phyloP scores from a whole-genome alignment of 2,113 vertebrate species.

The Gymnobelideus leadbeateri region DNA sequence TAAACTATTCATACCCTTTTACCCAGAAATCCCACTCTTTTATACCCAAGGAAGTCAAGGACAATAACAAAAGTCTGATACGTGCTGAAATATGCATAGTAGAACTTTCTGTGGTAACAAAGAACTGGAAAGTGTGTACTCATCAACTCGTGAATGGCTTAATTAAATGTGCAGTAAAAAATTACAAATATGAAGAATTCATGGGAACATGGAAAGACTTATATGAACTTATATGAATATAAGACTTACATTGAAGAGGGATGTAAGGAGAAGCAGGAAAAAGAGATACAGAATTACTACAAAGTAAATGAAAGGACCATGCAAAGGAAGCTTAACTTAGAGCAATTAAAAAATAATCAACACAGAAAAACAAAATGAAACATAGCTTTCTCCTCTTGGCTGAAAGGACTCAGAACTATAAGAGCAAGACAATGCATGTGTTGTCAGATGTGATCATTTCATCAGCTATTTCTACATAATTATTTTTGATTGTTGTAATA shows the following conservation, averaged over 20 bases:
- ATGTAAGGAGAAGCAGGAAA: not conserved
- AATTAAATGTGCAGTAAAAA: not conserved
- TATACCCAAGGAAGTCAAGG: not conserved
- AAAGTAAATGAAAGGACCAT: not conserved
- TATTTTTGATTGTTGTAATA: not conserved
- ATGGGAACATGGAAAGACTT: not conserved
- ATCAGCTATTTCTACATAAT: not conserved
- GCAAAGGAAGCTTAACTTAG: not conserved
- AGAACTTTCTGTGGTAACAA: not conserved
- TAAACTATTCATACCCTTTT: not conserved
- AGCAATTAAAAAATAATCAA: not conserved
- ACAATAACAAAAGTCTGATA: not conserved
- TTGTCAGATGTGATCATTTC: not conserved
- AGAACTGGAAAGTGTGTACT: not conserved
- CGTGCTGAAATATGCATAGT: not conserved
- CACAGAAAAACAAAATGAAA: not conserved
- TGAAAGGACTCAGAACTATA: not conserved
- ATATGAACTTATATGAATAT: not conserved
- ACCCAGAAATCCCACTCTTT: not conserved
- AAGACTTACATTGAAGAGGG: not conserved
- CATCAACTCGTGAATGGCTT: not conserved
- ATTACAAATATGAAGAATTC: not conserved
- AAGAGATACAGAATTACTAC: not conserved
- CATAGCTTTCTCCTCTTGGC: not conserved
- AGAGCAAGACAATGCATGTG: not conserved